Percentiles rank a stretch among this genome's conserved stretches.
phyloP scores from a whole-genome alignment of 2,888 invertebrate genomes.

The Thalpophila matura region DNA sequence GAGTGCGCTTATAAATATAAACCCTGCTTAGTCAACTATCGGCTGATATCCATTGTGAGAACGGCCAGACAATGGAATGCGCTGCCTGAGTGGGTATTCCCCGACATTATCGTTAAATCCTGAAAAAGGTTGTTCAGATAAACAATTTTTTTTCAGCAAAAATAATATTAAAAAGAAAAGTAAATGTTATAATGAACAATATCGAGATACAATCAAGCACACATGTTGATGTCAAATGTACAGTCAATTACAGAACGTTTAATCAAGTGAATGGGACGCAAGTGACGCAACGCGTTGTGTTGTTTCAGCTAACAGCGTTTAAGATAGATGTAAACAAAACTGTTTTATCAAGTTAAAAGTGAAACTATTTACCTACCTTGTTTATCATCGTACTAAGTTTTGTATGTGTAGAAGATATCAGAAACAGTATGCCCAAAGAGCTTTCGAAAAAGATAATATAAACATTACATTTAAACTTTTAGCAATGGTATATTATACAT shows the following conservation, averaged over 20 bases:
- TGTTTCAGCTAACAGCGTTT: constrained; percentile 20
- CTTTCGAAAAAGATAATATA: background rate
- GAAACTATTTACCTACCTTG: constrained; percentile 35
- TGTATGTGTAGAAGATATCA: background rate
- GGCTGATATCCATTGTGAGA: too few relatives aligned
- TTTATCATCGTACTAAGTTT: constrained; percentile 14
- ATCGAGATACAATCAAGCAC: constrained; percentile 10
- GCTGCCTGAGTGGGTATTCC: too few relatives aligned
- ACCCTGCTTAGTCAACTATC: background rate
- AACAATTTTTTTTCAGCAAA: too few relatives aligned
- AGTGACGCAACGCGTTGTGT: constrained; percentile 34
- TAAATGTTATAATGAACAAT: constrained; percentile 7
- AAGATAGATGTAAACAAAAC: constrained; percentile 38
- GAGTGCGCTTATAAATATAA: too few relatives aligned
- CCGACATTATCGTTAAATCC: too few relatives aligned
- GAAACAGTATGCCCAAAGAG: background rate
- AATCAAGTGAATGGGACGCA: constrained; percentile 56
- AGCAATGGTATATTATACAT: too few relatives aligned
- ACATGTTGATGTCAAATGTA: constrained; percentile 30
- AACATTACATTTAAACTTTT: too few relatives aligned
- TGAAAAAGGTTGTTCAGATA: too few relatives aligned
- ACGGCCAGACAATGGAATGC: too few relatives aligned
- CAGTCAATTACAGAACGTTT: constrained; percentile 43
- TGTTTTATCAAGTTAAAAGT: constrained; percentile 32
- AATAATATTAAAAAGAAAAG: background rate